Evolutionary conservation across 2,113 vertebrate genomes (phyloP).

Genomic region (Larimichthys polyactis): DNA sequence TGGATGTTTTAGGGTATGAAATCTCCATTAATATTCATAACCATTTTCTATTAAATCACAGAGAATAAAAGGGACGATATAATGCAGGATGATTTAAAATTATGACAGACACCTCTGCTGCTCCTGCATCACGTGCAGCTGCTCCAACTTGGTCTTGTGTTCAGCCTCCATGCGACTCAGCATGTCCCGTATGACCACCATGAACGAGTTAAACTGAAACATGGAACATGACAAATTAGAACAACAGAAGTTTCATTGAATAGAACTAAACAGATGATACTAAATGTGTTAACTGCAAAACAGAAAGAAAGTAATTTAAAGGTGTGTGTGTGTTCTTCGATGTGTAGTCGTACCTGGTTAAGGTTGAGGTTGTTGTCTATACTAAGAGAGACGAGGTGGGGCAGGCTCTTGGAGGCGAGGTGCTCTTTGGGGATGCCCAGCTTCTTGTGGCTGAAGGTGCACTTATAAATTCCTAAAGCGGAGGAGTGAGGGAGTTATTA

Average conservation of each 20-base stretch:
- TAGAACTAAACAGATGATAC: not conserved
- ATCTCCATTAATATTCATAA: constrained; percentile 17
- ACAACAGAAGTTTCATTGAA: not conserved
- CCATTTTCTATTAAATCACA: constrained; percentile 9
- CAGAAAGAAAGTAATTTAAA: not conserved
- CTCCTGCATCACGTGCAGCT: constrained; percentile 97
- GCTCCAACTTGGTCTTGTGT: constrained; percentile 98
- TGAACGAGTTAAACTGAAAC: constrained; percentile 97
- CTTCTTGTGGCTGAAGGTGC: constrained; percentile 98
- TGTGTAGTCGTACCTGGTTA: constrained; percentile 88
- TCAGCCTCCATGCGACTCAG: constrained; percentile 93
- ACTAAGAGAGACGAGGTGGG: constrained; percentile 96
- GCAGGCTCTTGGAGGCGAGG: constrained; percentile 92
- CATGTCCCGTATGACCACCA: constrained; percentile 97
- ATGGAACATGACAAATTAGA: not conserved
- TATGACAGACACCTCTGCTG: constrained; percentile 91
- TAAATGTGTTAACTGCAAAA: not conserved
- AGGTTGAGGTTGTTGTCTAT: constrained; percentile 99
- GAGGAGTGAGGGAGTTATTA: not conserved
- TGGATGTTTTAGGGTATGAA: not conserved
- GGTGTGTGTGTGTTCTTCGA: not conserved
- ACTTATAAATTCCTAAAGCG: constrained; percentile 95
- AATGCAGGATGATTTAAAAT: not conserved
- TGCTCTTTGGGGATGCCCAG: constrained; percentile 98
- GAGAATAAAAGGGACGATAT: not conserved